Evolutionary conservation across 2,888 invertebrate genomes (phyloP), one percentile per base, ranked within the genome.

Genomic region (Hypselothyrea guttata): DNA sequence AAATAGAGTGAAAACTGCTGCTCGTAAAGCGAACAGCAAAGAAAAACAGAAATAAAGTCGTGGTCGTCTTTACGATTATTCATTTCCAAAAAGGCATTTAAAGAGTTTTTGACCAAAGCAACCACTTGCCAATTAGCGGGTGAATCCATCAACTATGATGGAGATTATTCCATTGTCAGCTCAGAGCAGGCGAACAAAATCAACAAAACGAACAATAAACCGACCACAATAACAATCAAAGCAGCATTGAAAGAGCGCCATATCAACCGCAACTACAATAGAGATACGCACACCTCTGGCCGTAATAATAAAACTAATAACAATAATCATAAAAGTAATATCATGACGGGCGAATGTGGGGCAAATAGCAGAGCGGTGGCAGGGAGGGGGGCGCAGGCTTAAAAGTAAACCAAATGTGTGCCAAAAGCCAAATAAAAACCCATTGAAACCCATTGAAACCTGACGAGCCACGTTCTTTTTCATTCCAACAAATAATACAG

Each of bases 1-100:
- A 84, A 84, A 84, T 84, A 82, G 78, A 75, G 75, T 67, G 68
- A 82, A 84, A 81, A 84, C 52, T 65, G n/a, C 22, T 22, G 63
- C 62, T 60, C 48, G n/a, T n/a, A n/a, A n/a, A n/a, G n/a, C n/a
- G n/a, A n/a, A n/a, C n/a, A n/a, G n/a, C 60, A 42, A 33, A 53
- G 41, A 31, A 71, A 49, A 35, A 44, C 30, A 45, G 15, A 30
- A 54, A 47, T 37, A 13, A 54, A 48, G 49, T 49, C 44, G 47
- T 40, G 13, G 34, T 47, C 33, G 28, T 33, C 30, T 7, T 37
- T 53, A 27, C 33, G 54, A 30, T 49, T 62, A n/a, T 57, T 53
- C 34, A 52, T 44, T 60, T 49, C 47, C 30, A 33, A 38, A 41
- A 71, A 65, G 66, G 22, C 49, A 65, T 45, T 65, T 41, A 37